phyloP scores from a whole-genome alignment of 2,113 vertebrate species.

The Callithrix jacchus region DNA sequence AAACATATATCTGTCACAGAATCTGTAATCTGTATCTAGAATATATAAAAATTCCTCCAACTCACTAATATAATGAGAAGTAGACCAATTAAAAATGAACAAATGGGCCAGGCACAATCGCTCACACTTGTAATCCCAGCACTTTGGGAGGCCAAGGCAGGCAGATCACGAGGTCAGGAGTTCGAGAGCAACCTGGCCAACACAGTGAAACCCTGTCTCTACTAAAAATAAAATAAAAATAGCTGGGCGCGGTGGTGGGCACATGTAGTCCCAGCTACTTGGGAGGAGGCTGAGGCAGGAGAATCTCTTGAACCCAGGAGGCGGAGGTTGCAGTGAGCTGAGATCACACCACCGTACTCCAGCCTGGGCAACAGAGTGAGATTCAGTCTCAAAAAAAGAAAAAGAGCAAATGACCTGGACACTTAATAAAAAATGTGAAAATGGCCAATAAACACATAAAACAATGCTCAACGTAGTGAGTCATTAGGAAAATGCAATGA shows the following conservation, averaged over 20 bases:
- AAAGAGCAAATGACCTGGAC: background rate
- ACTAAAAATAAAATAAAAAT: background rate
- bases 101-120: background rate
- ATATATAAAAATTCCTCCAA: constrained; percentile 5
- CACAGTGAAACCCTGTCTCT: background rate
- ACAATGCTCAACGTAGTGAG: background rate
- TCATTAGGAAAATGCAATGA: background rate
- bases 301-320: background rate
- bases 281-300: background rate
- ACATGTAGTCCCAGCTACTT: background rate
- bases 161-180: background rate
- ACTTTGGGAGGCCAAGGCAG: background rate
- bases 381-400: background rate
- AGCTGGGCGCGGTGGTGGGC: background rate
- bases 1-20: background rate
- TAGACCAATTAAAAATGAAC: background rate
- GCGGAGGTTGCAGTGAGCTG: background rate
- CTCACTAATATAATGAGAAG: background rate
- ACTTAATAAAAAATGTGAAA: background rate
- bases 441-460: background rate
- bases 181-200: background rate
- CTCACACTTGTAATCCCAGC: background rate
- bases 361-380: background rate
- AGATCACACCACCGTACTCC: background rate
- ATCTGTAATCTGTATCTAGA: background rate